Evolutionary conservation across 2,888 invertebrate genomes (phyloP).

Genomic region (Eulithis prunata): DNA sequence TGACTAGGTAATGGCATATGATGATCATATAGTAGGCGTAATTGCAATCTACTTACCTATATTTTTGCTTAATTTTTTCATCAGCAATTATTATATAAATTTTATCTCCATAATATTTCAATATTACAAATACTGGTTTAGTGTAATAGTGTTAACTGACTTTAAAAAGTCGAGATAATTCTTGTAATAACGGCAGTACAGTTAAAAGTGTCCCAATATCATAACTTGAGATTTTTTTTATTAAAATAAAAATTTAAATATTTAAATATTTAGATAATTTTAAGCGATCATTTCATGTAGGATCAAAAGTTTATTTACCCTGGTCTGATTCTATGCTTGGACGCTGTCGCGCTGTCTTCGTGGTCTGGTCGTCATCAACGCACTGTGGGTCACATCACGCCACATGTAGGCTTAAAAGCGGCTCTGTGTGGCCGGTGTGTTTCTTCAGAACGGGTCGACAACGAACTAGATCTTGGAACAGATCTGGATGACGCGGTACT

Average conservation of each 20-base stretch:
- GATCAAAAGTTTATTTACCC: constrained; percentile 39
- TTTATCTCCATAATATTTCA: no score
- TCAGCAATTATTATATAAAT: no score
- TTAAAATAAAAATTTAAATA: background rate
- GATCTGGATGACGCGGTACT: constrained; percentile 93
- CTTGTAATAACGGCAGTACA: background rate
- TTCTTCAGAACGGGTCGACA: constrained; percentile 87
- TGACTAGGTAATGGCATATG: no score
- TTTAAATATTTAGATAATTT: background rate
- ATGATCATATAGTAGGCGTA: no score
- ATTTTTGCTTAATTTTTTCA: no score
- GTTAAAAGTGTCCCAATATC: background rate
- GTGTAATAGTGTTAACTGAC: background rate
- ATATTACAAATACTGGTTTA: background rate
- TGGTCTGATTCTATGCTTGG: constrained; percentile 84
- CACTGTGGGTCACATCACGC: constrained; percentile 59
- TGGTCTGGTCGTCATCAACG: constrained; percentile 52
- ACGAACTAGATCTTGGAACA: constrained; percentile 86
- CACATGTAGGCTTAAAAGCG: constrained; percentile 82
- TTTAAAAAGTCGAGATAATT: background rate
- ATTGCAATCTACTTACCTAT: no score
- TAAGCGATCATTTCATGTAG: background rate
- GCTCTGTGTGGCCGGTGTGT: constrained; percentile 87
- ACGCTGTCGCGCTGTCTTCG: constrained; percentile 68
- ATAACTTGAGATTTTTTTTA: background rate